Percentiles rank a stretch among this genome's conserved stretches.
These are phyloP conservation scores for Ligdia adustata DNA, from an alignment of 2,888 invertebrate species.

Conservation along the genomic window DNA sequence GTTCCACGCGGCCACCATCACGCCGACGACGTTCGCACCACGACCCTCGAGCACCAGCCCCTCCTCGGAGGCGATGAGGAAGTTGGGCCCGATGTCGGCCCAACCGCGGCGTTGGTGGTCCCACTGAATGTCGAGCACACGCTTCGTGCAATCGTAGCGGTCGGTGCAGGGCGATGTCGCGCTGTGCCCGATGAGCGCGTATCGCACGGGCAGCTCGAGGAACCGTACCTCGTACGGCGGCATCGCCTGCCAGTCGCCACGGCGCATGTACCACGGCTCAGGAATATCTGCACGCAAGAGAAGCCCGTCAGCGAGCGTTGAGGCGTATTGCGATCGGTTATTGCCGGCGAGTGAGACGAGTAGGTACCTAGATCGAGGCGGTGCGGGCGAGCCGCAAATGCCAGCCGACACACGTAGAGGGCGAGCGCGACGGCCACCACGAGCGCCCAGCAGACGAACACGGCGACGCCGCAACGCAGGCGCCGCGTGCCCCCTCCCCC, in stretches of 20 bases:
- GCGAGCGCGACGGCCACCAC: constrained; percentile 47
- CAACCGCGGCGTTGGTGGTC: neutral
- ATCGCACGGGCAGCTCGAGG: neutral
- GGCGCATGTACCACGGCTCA: constrained; percentile 68
- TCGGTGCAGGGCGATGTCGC: neutral
- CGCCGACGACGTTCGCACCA: neutral
- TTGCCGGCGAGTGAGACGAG: too few species aligned
- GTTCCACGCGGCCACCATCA: neutral
- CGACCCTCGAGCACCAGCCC: constrained; percentile 67
- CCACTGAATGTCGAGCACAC: neutral
- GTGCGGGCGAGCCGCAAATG: neutral
- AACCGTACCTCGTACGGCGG: neutral
- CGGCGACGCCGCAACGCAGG: constrained; percentile 67
- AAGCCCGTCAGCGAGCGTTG: too few species aligned
- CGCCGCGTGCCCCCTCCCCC: neutral
- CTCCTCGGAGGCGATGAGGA: constrained; percentile 55
- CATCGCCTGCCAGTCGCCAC: constrained; percentile 69
- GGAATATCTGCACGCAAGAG: too few species aligned
- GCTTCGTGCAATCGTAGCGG: neutral
- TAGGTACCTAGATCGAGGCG: neutral
- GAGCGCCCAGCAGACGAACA: constrained; percentile 74
- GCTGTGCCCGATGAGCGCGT: neutral
- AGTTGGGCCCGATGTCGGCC: constrained; percentile 69
- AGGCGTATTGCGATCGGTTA: too few species aligned
- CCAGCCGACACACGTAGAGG: neutral